These are phyloP conservation scores for Adela reaumurella DNA, from an alignment of 2,888 invertebrate genomes.

Conservation along the genomic window DNA sequence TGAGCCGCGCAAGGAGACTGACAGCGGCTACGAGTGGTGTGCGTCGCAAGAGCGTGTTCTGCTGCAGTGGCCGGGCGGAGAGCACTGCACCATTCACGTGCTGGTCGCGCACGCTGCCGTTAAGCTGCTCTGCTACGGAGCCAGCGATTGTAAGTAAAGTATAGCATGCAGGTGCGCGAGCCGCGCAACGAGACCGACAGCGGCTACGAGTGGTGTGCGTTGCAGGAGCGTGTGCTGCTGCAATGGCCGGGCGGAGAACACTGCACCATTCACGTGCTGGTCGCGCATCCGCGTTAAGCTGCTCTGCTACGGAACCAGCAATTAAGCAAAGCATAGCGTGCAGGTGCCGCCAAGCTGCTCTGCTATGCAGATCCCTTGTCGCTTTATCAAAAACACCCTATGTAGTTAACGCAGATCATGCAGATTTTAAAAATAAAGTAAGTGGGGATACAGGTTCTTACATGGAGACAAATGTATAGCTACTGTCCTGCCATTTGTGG, in stretches of 20 bases:
- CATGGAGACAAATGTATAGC: too few relatives aligned
- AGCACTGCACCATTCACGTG: conserved; percentile 73
- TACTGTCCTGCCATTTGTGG: too few relatives aligned
- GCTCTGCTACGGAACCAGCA: conserved; percentile 39
- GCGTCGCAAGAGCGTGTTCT: conserved; percentile 72
- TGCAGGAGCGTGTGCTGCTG: conserved; percentile 72
- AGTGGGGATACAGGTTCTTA: too few relatives aligned
- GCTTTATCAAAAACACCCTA: conserved; percentile 20
- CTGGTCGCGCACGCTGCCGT: conserved; percentile 56
- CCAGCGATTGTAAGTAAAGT: conserved; percentile 37
- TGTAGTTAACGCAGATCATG: too few relatives aligned
- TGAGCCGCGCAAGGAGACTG: conserved; percentile 59
- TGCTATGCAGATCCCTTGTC: too few relatives aligned
- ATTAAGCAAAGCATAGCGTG: too few relatives aligned
- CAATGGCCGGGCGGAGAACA: conserved; percentile 74
- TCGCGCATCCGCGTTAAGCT: conserved; percentile 50
- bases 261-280: conserved; percentile 72
- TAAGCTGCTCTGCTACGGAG: conserved; percentile 42
- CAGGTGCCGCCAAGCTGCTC: too few relatives aligned
- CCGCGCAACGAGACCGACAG: conserved; percentile 59
- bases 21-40: conserved; percentile 56
- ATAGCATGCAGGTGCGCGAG: conserved; percentile 59
- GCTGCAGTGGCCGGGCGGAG: conserved; percentile 73
- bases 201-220: conserved; percentile 59
- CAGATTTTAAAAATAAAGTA: too few relatives aligned